A percentile compares a stretch with the other conserved stretches of the same genome.
Evolutionary conservation across 2,113 vertebrate species (phyloP).

Genomic region (Podocnemis expansa): DNA sequence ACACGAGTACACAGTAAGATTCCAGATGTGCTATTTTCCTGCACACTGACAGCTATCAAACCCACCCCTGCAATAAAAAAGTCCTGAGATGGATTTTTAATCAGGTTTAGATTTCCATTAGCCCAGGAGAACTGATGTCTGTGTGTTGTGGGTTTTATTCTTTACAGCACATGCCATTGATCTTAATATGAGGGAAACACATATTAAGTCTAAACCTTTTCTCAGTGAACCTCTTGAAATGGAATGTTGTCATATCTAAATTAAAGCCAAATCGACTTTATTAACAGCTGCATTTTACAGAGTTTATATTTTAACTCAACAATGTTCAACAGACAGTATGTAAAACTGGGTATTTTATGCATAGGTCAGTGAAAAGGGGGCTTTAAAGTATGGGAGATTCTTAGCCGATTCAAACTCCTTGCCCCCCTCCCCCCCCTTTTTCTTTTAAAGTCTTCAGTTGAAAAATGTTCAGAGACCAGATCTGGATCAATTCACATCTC

Average conservation of each 20-base stretch:
- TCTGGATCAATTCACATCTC: slow-evolving; percentile 12
- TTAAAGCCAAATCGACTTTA: slow-evolving; percentile 66
- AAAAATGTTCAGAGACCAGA: slow-evolving; percentile 25
- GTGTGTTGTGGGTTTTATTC: slow-evolving; percentile 73
- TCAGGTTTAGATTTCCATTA: slow-evolving; percentile 73
- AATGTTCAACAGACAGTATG: slow-evolving; percentile 20
- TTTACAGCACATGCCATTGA: slow-evolving; percentile 66
- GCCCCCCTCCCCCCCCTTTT: no score
- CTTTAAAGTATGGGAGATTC: not conserved
- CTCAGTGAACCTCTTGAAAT: slow-evolving; percentile 55
- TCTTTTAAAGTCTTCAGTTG: not conserved
- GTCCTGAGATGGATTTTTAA: slow-evolving; percentile 76
- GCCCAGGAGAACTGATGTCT: slow-evolving; percentile 65
- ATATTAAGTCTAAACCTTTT: slow-evolving; percentile 63
- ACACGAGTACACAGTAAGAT: slow-evolving; percentile 72
- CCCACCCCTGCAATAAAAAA: slow-evolving; percentile 76
- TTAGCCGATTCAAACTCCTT: slow-evolving; percentile 22
- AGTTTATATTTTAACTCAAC: slow-evolving; percentile 18
- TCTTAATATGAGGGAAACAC: slow-evolving; percentile 64
- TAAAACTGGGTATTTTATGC: not conserved
- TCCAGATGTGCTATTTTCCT: slow-evolving; percentile 82
- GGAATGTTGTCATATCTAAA: slow-evolving; percentile 65
- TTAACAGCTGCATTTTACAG: slow-evolving; percentile 63
- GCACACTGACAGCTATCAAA: slow-evolving; percentile 80
- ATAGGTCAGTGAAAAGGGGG: not conserved